Evolutionary conservation across 2,888 invertebrate species (phyloP).

Genomic region (Scelioninae gen. 2): DNA sequence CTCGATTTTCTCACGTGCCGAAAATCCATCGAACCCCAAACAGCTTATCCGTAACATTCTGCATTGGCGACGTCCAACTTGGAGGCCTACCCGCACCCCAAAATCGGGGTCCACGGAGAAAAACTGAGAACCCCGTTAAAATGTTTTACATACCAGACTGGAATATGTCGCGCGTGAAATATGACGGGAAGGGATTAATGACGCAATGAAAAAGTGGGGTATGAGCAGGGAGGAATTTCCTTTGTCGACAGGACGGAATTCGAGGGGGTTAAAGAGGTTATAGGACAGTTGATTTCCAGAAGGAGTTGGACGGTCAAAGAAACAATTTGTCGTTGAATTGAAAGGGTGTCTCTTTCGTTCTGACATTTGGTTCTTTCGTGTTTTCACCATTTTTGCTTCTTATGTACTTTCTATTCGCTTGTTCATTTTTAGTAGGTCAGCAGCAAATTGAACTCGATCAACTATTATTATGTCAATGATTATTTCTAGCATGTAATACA

Average conservation of each 20-base stretch:
- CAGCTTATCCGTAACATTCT: slow-evolving; percentile 27
- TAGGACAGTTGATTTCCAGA: slow-evolving; percentile 8
- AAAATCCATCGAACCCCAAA: slow-evolving; percentile 46
- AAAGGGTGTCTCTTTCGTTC: too few relatives aligned
- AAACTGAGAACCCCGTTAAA: slow-evolving; percentile 44
- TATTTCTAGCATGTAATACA: too few relatives aligned
- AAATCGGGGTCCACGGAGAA: slow-evolving; percentile 26
- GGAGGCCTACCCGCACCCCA: slow-evolving; percentile 55
- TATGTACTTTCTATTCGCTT: too few relatives aligned
- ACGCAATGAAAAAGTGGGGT: slow-evolving; percentile 40
- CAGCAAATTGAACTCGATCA: too few relatives aligned
- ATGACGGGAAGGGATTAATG: slow-evolving; percentile 46
- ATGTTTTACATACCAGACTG: slow-evolving; percentile 58
- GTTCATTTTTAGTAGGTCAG: too few relatives aligned
- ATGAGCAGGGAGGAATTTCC: slow-evolving; percentile 32
- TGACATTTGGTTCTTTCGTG: too few relatives aligned
- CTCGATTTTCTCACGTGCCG: slow-evolving; percentile 44
- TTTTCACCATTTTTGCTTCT: too few relatives aligned
- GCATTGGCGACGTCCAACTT: slow-evolving; percentile 30
- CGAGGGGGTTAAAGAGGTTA: not conserved
- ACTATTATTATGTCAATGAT: too few relatives aligned
- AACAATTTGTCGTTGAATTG: too few relatives aligned
- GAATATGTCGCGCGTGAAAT: slow-evolving; percentile 57
- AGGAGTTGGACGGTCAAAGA: slow-evolving; percentile 5
- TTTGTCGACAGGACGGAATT: slow-evolving; percentile 15